Evolutionary conservation across 2,113 vertebrate genomes (phyloP).

Genomic region (Eulemur macaco): DNA sequence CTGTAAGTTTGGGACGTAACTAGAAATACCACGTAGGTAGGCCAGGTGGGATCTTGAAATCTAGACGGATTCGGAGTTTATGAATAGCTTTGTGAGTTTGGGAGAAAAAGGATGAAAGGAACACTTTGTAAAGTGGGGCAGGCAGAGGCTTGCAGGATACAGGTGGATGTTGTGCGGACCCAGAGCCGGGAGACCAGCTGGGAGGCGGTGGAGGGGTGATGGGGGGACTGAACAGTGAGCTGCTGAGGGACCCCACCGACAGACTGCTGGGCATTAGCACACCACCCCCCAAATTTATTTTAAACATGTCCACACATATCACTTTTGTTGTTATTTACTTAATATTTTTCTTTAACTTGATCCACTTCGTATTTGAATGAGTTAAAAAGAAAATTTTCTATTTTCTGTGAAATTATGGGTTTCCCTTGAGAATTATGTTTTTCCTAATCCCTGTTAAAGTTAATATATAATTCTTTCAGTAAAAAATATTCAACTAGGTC

Average conservation of each 20-base stretch:
- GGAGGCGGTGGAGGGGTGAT: not conserved
- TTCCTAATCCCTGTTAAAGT: not conserved
- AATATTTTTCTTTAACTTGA: not conserved
- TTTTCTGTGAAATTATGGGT: not conserved
- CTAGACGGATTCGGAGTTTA: not conserved
- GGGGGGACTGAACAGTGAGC: not conserved
- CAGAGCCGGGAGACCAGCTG: not conserved
- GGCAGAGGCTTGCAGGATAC: rapidly evolving
- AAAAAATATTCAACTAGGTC: not conserved
- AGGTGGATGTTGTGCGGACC: too few relatives aligned
- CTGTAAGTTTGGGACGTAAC: not conserved
- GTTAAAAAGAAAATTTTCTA: not conserved
- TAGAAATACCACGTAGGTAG: not conserved
- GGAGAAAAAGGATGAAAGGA: not conserved
- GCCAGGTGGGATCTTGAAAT: not conserved
- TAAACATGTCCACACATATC: too few relatives aligned
- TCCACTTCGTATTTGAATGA: not conserved
- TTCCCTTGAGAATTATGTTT: not conserved
- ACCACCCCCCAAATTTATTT: not conserved
- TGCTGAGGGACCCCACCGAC: too few relatives aligned
- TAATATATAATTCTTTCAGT: not conserved
- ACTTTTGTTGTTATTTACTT: not conserved
- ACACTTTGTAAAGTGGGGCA: not conserved
- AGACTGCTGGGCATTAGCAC: not conserved
- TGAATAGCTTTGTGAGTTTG: not conserved